These are phyloP conservation scores for Prochilodus magdalenae DNA, from an alignment of 2,113 vertebrate species.

Conservation along the genomic window DNA sequence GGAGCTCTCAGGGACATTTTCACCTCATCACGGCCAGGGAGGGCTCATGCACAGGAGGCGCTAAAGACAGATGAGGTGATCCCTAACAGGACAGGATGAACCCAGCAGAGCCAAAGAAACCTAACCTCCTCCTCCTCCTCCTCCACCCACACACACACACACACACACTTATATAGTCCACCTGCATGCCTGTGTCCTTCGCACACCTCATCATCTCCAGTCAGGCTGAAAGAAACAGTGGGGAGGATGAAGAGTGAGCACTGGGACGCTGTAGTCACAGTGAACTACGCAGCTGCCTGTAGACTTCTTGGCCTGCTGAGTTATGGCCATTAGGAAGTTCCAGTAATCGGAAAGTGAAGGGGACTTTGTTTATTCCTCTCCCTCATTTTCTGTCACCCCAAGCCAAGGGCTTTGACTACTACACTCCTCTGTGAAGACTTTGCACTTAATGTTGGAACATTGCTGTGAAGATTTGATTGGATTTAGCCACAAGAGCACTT, in stretches of 20 bases:
- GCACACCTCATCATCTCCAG: conserved; percentile 61
- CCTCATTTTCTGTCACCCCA: too few relatives aligned
- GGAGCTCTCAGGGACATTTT: conserved; percentile 48
- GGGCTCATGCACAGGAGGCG: conserved; percentile 56
- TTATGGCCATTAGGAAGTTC: neutral
- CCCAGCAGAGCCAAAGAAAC: conserved; percentile 21
- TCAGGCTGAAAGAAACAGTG: conserved; percentile 55
- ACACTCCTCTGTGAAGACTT: too few relatives aligned
- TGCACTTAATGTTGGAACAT: too few relatives aligned
- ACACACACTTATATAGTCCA: conserved; percentile 11
- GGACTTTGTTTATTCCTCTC: neutral
- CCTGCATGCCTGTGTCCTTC: conserved; percentile 38
- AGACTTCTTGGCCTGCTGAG: neutral
- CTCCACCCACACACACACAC: too few relatives aligned
- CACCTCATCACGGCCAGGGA: conserved; percentile 61
- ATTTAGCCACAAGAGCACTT: too few relatives aligned
- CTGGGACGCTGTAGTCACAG: conserved; percentile 29
- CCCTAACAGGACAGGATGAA: conserved; percentile 46
- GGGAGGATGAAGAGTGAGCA: conserved; percentile 35
- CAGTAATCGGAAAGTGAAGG: neutral
- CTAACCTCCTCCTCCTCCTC: neutral
- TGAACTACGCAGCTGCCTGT: neutral
- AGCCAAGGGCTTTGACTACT: too few relatives aligned
- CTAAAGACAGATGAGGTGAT: conserved; percentile 67
- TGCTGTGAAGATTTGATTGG: too few relatives aligned